Evolutionary conservation across 2,888 invertebrate genomes (phyloP), one percentile per base, ranked within the genome.

Genomic region (Margaritifera margaritifera): DNA sequence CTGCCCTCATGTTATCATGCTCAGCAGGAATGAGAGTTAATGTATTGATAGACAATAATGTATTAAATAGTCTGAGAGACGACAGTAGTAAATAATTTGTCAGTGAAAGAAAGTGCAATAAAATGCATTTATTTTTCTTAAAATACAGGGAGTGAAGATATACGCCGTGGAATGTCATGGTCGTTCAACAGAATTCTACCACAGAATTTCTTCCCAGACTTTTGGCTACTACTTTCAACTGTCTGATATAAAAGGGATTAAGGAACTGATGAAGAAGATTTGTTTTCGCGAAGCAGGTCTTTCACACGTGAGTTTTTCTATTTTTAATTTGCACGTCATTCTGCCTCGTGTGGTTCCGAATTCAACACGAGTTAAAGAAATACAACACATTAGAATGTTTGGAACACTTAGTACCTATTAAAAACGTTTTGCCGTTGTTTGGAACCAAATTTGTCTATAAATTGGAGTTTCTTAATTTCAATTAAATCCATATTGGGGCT

Each of bases 221-320:
- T 75, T 75, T 52, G 75, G 75, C 5, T 70, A 75, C 59, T 70
- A 63, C 61, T 68, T 70, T 68, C 65, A 61, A 22, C 56, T 75
- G 50, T 55, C 65, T 6, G 66, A 75, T 62, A 64, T 75, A 19
- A 72, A 66, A 24, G 68, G 66, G 24, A 72, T 75, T 6, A 70
- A 72, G 54, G 56, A 66, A 25, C 52, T 71, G 24, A 60, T 75
- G 52, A 72, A 70, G 70, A 62, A 68, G 6, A 72, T 75, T 24
- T 75, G 72, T 53, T 75, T 67, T 62, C 57, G 75, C 54, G 72
- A 75, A 31, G 72, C 75, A 31, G 75, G 72, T 18, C 60, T 75
- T 20, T 69, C 67, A 52, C 42, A 51, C 20, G 74, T 69, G 71
- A 66, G 74, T 64, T 25, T 19, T 18, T 58, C 15, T 6, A 20